Evolutionary conservation across 2,797 vertebrate genomes (phyloP).

Genomic region (Sebastes elongatus): DNA sequence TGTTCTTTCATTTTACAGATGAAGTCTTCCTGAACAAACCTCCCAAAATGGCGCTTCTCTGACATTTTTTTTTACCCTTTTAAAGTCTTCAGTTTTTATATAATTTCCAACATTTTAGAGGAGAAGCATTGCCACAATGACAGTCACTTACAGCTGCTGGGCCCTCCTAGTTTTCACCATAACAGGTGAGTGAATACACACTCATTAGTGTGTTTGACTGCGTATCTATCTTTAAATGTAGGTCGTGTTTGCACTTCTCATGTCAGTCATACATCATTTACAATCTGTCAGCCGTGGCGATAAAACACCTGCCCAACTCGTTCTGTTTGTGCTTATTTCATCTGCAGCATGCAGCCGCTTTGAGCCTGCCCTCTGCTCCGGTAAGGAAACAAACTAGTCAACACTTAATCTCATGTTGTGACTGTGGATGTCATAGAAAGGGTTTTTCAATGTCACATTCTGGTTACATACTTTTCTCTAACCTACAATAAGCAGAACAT

Average conservation of each 20-base stretch:
- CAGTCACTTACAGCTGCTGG: slow-evolving; percentile 43
- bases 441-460: not conserved
- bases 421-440: not conserved
- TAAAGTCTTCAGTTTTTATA: slow-evolving; percentile 24
- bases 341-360: slow-evolving; percentile 67
- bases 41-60: slow-evolving; percentile 59
- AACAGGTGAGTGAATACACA: slow-evolving; percentile 66
- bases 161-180: slow-evolving; percentile 69
- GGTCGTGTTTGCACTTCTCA: slow-evolving; percentile 3
- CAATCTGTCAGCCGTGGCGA: not conserved
- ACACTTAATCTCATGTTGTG: not conserved
- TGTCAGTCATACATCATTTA: not conserved
- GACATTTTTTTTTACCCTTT: slow-evolving; percentile 27
- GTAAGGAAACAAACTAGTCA: slow-evolving; percentile 64
- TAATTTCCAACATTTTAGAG: slow-evolving; percentile 20
- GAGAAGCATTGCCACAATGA: slow-evolving; percentile 64
- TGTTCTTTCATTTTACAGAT: slow-evolving; percentile 60
- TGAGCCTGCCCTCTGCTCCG: slow-evolving; percentile 51
- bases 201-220: not conserved
- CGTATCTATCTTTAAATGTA: not conserved
- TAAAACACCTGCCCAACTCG: not conserved
- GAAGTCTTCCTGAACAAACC: slow-evolving; percentile 61
- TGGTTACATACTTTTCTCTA: not conserved
- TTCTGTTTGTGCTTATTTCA: slow-evolving; percentile 26
- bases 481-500: not conserved